Conservation (phyloP, 2,113 vertebrate genomes). For the Montifringilla adamsi region DNA sequence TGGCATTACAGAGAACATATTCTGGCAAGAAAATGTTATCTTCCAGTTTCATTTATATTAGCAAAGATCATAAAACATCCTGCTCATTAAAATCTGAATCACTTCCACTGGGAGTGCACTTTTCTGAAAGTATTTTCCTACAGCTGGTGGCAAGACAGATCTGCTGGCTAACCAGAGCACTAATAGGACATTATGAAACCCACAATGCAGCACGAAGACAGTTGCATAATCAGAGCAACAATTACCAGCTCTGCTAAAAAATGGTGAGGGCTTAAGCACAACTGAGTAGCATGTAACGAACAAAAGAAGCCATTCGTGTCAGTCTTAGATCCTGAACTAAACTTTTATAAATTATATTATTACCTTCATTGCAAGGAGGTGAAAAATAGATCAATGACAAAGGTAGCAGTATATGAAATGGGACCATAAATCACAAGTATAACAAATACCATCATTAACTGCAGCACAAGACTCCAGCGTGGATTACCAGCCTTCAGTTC, state of each 20-base stretch:
- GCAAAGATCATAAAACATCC: slow-evolving; percentile 42
- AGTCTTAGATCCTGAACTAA: neutral
- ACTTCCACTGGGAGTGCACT: slow-evolving; percentile 39
- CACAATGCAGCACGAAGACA: neutral
- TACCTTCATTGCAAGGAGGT: neutral
- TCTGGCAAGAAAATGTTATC: neutral
- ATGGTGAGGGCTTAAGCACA: neutral
- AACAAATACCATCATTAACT: neutral
- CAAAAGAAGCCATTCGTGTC: neutral
- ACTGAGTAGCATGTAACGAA: neutral
- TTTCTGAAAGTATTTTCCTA: slow-evolving; percentile 34
- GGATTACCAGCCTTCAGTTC: neutral
- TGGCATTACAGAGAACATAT: neutral
- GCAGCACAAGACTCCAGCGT: neutral
- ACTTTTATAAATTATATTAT: neutral
- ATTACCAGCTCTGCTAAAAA: neutral
- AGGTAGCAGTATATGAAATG: neutral
- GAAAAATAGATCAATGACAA: neutral
- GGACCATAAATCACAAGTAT: neutral
- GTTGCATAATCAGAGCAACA: slow-evolving; percentile 29
- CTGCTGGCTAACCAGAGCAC: slow-evolving; percentile 33
- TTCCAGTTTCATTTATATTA: slow-evolving; percentile 38
- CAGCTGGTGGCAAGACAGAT: slow-evolving; percentile 31
- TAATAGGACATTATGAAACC: slow-evolving; percentile 45
- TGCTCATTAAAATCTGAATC: slow-evolving; percentile 50